A percentile compares a stretch with the other conserved stretches of the same genome.
These are phyloP conservation scores for Drosophila bocqueti DNA, from an alignment of 1,140 invertebrate species.

Conservation along the genomic window DNA sequence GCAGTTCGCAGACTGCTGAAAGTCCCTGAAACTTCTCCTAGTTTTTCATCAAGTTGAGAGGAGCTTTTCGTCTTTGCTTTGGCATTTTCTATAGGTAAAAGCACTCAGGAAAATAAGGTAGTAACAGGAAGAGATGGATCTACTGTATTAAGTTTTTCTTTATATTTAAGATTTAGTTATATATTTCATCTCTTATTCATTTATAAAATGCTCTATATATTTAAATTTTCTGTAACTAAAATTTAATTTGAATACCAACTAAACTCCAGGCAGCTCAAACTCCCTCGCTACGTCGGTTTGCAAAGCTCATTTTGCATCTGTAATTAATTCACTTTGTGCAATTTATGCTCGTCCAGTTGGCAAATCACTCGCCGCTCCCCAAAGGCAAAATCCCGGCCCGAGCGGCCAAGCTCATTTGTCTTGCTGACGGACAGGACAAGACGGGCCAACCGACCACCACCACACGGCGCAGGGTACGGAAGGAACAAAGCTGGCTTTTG, in stretches of 20 bases:
- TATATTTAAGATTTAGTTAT: background rate
- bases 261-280: background rate
- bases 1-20: constrained; percentile 24
- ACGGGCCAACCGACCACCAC: background rate
- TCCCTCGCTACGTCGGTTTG: background rate
- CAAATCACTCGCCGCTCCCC: constrained; percentile 36
- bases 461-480: background rate
- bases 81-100: constrained; percentile 7
- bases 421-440: constrained; percentile 26
- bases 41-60: background rate
- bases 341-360: constrained; percentile 57
- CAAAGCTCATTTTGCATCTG: constrained; percentile 45
- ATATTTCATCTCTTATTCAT: background rate
- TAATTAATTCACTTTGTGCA: constrained; percentile 60
- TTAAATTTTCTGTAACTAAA: too few relatives aligned
- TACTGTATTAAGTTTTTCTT: too few relatives aligned
- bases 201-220: background rate
- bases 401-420: constrained; percentile 63
- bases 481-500: constrained; percentile 20
- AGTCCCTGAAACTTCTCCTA: constrained; percentile 11
- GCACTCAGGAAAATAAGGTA: background rate
- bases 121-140: background rate
- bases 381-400: constrained; percentile 43
- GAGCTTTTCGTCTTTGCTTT: constrained; percentile 6
- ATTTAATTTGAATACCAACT: background rate